Conservation (phyloP, 2,888 invertebrate genomes). For the Xanthorhoe spadicearia region DNA sequence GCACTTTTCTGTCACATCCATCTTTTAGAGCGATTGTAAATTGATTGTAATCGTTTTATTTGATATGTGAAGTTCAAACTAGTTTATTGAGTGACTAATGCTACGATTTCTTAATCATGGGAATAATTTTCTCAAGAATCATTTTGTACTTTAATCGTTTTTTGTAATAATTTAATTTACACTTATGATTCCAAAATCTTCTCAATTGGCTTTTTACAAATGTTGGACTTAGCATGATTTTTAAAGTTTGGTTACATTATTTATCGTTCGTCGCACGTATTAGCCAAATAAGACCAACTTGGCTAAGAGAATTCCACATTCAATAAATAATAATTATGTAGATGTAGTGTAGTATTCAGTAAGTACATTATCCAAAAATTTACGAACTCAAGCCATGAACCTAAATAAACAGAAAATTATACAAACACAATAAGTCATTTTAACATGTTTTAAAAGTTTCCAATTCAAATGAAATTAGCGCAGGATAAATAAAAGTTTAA, state of each 20-base stretch:
- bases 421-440: background rate
- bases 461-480: constrained; percentile 18
- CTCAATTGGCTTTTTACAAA: too few species aligned
- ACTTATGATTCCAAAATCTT: too few species aligned
- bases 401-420: background rate
- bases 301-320: too few species aligned
- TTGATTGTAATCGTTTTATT: constrained; percentile 10
- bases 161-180: too few species aligned
- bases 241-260: too few species aligned
- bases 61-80: constrained; percentile 1
- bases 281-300: too few species aligned
- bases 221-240: too few species aligned
- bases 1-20: constrained; percentile 14
- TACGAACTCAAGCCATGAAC: background rate
- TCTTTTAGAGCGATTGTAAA: constrained; percentile 3
- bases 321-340: too few species aligned
- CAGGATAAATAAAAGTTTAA: constrained; percentile 3
- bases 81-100: background rate
- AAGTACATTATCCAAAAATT: too few species aligned
- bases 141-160: background rate
- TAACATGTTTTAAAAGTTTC: background rate
- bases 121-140: background rate
- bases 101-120: background rate
- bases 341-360: too few species aligned
- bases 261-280: too few species aligned